phyloP scores from a whole-genome alignment of 2,797 vertebrate genomes.

The Vultur gryphus region DNA sequence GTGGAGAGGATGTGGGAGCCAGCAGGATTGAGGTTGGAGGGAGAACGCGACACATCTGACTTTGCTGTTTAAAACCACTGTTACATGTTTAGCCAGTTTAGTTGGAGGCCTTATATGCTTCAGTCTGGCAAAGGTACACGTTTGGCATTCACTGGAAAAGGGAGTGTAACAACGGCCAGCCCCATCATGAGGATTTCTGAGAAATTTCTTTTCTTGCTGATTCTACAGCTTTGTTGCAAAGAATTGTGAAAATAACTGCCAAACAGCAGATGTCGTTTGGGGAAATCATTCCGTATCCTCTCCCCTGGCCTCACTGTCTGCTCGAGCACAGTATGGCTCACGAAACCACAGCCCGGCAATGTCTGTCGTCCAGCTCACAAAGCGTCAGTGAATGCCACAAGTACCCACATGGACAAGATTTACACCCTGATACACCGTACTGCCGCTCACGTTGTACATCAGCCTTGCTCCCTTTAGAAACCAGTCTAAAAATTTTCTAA shows the following conservation, averaged over 20 bases:
- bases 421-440: accelerated
- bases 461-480: neutral
- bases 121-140: neutral
- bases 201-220: neutral
- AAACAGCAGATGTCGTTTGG: neutral
- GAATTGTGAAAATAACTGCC: neutral
- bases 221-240: neutral
- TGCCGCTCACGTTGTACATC: neutral
- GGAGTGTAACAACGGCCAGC: neutral
- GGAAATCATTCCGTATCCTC: neutral
- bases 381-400: neutral
- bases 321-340: accelerated
- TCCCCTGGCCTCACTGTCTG: neutral
- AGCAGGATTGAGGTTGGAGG: neutral
- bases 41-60: neutral
- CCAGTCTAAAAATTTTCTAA: neutral
- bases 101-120: neutral
- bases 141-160: neutral
- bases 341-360: neutral
- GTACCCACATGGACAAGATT: accelerated
- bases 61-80: neutral
- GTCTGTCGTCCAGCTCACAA: neutral
- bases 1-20: neutral
- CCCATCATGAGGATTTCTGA: neutral
- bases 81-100: neutral